Evolutionary conservation across 2,888 invertebrate genomes (phyloP).

Genomic region (Scrobipalpa atriplicella): DNA sequence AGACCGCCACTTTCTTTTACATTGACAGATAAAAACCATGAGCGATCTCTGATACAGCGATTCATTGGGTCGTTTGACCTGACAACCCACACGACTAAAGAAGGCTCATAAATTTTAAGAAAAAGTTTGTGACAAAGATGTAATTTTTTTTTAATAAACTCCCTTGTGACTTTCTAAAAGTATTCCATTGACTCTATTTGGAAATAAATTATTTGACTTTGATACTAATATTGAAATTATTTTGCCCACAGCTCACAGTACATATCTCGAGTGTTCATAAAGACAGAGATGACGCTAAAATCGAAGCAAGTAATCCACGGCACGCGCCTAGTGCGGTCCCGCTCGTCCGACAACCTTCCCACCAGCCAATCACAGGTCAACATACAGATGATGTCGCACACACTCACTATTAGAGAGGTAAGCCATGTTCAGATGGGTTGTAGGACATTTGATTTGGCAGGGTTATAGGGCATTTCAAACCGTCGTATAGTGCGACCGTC

Average conservation of each 20-base stretch:
- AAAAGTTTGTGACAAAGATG: too few species aligned
- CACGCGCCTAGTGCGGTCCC: constrained; percentile 89
- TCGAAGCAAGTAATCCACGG: constrained; percentile 92
- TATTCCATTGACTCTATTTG: neutral
- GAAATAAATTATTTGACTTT: too few species aligned
- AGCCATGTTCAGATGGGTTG: constrained; percentile 44
- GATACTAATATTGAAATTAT: neutral
- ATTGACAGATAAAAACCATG: too few species aligned
- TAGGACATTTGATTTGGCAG: neutral
- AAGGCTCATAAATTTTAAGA: too few species aligned
- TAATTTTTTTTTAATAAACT: too few species aligned
- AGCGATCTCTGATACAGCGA: too few species aligned
- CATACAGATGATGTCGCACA: constrained; percentile 97
- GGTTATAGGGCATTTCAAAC: neutral
- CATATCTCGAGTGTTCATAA: constrained; percentile 95
- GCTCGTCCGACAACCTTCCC: constrained; percentile 95
- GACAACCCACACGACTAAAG: too few species aligned
- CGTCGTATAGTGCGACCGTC: too few species aligned
- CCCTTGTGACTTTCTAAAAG: neutral
- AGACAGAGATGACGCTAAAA: constrained; percentile 97
- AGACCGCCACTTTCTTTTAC: too few species aligned
- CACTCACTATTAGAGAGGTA: constrained; percentile 96
- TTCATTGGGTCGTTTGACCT: too few species aligned
- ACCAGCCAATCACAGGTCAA: constrained; percentile 96
- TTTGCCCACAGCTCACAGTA: constrained; percentile 92